Conservation (phyloP, 1,140 invertebrate species). For the Apis mellifera region Amel_HAv3.1 CM009943.2:9206501-9207000, state of each 20-base stretch:
- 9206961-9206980: constrained; percentile 33
- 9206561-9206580: not conserved
- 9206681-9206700: not conserved
- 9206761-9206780: constrained; percentile 72
- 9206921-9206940: constrained; percentile 26
- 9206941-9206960: constrained; percentile 36
- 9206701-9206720: not conserved
- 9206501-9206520: constrained; percentile 34
- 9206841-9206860: constrained; percentile 61
- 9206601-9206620: too few relatives aligned
- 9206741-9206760: constrained; percentile 46
- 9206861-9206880: constrained; percentile 52
- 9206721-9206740: constrained; percentile 7
- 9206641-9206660: constrained; percentile 9
- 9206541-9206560: not conserved
- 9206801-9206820: constrained; percentile 51
- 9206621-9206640: constrained; percentile 1
- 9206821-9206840: constrained; percentile 55
- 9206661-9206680: not conserved
- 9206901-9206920: constrained; percentile 39
- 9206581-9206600: not conserved
- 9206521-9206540: constrained; percentile 31
- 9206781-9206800: constrained; percentile 66
- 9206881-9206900: constrained; percentile 43
- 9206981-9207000: constrained; percentile 9